Percentiles rank a stretch among this genome's conserved stretches.
These are phyloP conservation scores for Drosophila serrata DNA, from an alignment of 1,140 invertebrate species.

Conservation along the genomic window DNA sequence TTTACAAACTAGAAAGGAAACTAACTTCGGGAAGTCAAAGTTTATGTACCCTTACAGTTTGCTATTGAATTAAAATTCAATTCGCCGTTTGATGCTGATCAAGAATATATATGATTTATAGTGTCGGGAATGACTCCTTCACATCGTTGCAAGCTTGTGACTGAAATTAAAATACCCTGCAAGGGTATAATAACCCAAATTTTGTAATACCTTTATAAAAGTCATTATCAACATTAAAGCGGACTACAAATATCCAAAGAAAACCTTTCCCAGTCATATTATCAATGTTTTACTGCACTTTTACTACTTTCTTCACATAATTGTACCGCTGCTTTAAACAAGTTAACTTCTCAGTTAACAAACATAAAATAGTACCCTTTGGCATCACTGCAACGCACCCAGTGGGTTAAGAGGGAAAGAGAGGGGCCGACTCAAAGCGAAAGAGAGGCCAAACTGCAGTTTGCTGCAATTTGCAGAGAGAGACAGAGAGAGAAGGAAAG, in stretches of 20 bases:
- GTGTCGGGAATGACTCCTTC: too few relatives aligned
- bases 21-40: too few relatives aligned
- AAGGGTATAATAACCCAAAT: too few relatives aligned
- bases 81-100: too few relatives aligned
- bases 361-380: background rate
- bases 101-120: too few relatives aligned
- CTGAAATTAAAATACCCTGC: too few relatives aligned
- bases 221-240: background rate
- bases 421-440: slow-evolving; percentile 15
- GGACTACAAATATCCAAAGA: background rate
- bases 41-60: too few relatives aligned
- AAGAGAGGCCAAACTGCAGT: slow-evolving; percentile 37
- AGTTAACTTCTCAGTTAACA: background rate
- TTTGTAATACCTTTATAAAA: background rate
- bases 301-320: background rate
- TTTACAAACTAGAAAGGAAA: too few relatives aligned
- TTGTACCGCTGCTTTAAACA: background rate
- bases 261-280: background rate
- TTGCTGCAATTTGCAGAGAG: slow-evolving; percentile 38
- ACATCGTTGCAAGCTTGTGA: too few relatives aligned
- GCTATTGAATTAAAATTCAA: too few relatives aligned
- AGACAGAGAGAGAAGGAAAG: slow-evolving; percentile 17
- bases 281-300: background rate
- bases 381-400: slow-evolving; percentile 25
- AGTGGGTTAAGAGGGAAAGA: slow-evolving; percentile 24